Base-by-base conservation (phyloP, 2,797 vertebrate species). In the Vipera ursinii region DNA sequence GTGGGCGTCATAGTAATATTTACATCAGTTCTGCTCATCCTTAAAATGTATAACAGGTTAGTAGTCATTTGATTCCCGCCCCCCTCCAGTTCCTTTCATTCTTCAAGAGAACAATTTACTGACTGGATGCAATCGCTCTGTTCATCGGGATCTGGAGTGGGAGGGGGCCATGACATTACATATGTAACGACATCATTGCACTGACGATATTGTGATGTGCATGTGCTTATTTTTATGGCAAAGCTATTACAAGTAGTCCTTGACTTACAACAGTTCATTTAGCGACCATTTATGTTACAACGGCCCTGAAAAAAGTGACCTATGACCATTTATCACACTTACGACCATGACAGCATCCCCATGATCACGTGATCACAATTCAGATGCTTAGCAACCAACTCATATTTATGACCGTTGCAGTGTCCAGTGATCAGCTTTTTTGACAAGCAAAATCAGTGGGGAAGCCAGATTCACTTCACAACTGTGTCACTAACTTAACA, bases 1-100 rank as follows among this genome's bases (percentile, higher is more conserved):
- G 97, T 99, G 2, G 98, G 98, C 10, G 97, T 99, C 92, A 98
- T 99, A 91, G 91, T 99, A 95, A 97, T 99, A 96, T 98, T 99
- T 69, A 96, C 98, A 1, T 95, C 97, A 96, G 97, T 99, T 28
- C 98, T 99, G 93, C 97, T 99, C 96, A 96, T 98, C 89, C 93
- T 99, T 95, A 99, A 99, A 98, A 98, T 98, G 0, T 99, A 99
- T 92, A 99, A 99, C 98, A 99, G 98, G 99, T 99, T 96, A 0
- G 92, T 96, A 0, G 92, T 89, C 92, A 91, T 57, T 82, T 28
- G 59, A 61, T 13, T 48, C 92, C 48, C 1, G 51, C 91, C 4
- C 63, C 63, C 32, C 13, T 88, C 51, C 26, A 56, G 57, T 48
- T 44, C 44, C 32, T 88, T 92, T 0, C 2, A 17, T 63, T 48